phyloP scores from a whole-genome alignment of 1,140 invertebrate genomes.

The Caenorhabditis briggsae region DNA sequence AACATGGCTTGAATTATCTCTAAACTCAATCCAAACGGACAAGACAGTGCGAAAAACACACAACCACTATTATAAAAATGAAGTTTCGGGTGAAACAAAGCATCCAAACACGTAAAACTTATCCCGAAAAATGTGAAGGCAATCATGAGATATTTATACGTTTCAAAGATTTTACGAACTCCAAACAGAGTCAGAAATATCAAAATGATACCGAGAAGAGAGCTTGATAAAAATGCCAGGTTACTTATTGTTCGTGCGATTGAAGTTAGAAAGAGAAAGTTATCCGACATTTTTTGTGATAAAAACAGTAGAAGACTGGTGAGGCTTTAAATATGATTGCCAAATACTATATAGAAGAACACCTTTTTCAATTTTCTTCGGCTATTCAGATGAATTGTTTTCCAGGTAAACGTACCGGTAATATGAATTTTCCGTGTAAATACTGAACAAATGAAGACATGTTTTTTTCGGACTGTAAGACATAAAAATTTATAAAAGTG shows the following conservation, averaged over 20 bases:
- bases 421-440: too few relatives aligned
- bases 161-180: constrained; percentile 7
- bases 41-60: background rate
- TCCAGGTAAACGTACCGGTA: too few relatives aligned
- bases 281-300: background rate
- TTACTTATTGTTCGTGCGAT: background rate
- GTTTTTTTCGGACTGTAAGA: too few relatives aligned
- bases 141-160: background rate
- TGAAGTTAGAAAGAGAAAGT: background rate
- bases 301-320: too few relatives aligned
- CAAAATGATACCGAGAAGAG: background rate
- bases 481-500: too few relatives aligned
- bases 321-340: too few relatives aligned
- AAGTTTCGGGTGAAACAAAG: background rate
- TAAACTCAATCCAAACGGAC: background rate
- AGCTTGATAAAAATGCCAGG: background rate
- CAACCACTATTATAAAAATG: background rate
- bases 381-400: too few relatives aligned
- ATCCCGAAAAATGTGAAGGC: background rate
- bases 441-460: too few relatives aligned
- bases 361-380: too few relatives aligned
- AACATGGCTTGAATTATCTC: background rate
- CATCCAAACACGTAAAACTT: background rate
- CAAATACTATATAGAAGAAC: too few relatives aligned
- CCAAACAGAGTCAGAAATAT: background rate